phyloP scores from a whole-genome alignment of 2,797 vertebrate species.

The Eupleurogrammus muticus region DNA sequence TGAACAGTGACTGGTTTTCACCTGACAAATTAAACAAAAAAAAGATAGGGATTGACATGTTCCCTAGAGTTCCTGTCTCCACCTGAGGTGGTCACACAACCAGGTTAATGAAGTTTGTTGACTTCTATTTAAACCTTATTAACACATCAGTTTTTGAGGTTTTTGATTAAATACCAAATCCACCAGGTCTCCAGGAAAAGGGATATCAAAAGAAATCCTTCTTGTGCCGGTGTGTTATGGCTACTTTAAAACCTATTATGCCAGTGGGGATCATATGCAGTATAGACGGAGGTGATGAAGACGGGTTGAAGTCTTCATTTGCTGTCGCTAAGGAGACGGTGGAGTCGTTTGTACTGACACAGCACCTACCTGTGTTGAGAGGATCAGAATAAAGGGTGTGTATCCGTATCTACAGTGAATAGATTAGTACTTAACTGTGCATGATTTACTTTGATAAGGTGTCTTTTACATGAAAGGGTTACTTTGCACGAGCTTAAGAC shows the following conservation, averaged over 20 bases:
- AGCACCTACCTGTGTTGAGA: background rate
- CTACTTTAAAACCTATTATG: background rate
- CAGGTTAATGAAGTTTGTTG: conserved; percentile 31
- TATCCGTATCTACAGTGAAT: background rate
- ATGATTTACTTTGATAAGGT: conserved; percentile 17
- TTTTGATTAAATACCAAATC: conserved; percentile 17
- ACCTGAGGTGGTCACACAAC: conserved; percentile 2
- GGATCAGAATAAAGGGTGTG: background rate
- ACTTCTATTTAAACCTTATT: conserved; percentile 9
- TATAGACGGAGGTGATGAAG: conserved; percentile 25
- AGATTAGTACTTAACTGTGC: background rate
- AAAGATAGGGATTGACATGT: background rate
- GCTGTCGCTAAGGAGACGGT: conserved; percentile 11
- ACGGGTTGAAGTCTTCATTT: background rate
- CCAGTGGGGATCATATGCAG: conserved; percentile 11
- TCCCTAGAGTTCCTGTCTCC: background rate
- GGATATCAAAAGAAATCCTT: background rate
- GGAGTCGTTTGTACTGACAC: conserved; percentile 8
- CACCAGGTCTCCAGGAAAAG: background rate
- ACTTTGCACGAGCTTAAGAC: conserved; percentile 8
- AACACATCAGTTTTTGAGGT: conserved; percentile 12
- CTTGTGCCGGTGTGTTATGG: background rate
- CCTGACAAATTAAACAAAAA: too few species aligned
- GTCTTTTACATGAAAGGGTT: background rate
- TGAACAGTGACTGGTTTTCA: too few species aligned